phyloP scores from a whole-genome alignment of 1,140 invertebrate genomes.

The Drosophila saltans region DNA sequence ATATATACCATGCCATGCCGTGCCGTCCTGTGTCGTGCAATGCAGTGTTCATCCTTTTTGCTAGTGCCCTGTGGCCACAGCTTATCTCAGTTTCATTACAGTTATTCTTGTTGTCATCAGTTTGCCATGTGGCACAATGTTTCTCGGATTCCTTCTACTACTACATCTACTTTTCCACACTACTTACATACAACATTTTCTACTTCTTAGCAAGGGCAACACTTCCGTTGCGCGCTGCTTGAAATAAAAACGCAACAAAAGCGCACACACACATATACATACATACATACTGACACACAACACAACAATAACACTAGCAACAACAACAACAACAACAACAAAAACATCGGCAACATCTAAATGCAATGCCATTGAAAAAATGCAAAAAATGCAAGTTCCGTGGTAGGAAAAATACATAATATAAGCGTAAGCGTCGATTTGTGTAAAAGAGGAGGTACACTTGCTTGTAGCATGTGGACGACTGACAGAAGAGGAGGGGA shows the following conservation, averaged over 20 bases:
- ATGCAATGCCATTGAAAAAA: conserved; percentile 44
- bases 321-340: conserved; percentile 1
- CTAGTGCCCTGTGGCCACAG: conserved; percentile 25
- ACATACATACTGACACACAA: background rate
- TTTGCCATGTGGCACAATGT: conserved; percentile 53
- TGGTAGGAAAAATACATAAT: conserved; percentile 33
- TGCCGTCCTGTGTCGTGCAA: background rate
- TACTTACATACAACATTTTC: conserved; percentile 19
- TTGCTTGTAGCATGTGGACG: too few species aligned
- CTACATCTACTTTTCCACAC: background rate
- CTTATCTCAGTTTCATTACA: conserved; percentile 65
- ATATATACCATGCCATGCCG: background rate
- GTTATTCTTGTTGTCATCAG: conserved; percentile 65
- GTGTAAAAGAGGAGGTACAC: conserved; percentile 19
- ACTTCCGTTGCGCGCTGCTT: conserved; percentile 52
- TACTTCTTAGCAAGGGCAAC: conserved; percentile 35
- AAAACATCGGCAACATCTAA: conserved; percentile 43
- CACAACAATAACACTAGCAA: conserved; percentile 11
- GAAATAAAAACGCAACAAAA: conserved; percentile 61
- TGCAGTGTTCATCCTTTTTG: conserved; percentile 7
- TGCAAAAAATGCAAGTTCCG: conserved; percentile 51
- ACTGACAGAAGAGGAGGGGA: too few species aligned
- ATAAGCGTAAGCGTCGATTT: conserved; percentile 53
- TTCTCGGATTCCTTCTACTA: conserved; percentile 31
- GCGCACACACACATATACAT: conserved; percentile 33